Evolutionary conservation across 2,113 vertebrate genomes (phyloP).

Genomic region (Percina caprodes): DNA sequence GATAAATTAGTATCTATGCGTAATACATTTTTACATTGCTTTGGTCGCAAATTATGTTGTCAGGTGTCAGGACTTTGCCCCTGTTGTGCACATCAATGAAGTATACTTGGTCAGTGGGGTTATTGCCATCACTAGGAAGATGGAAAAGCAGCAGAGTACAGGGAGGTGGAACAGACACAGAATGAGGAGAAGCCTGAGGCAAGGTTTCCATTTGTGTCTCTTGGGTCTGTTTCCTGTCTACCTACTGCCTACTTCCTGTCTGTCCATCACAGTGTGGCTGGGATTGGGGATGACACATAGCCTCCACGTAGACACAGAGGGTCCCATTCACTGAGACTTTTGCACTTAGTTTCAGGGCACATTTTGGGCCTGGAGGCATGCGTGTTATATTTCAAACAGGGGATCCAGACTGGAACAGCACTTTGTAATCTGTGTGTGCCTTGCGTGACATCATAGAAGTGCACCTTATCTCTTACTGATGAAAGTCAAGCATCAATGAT

Average conservation of each 20-base stretch:
- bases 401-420: neutral
- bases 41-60: slow-evolving; percentile 1
- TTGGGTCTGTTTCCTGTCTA: slow-evolving; percentile 55
- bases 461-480: neutral
- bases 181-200: slow-evolving; percentile 38
- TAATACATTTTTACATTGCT: neutral
- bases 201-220: slow-evolving; percentile 52
- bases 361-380: slow-evolving; percentile 32
- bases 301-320: slow-evolving; percentile 22
- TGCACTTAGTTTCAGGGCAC: slow-evolving; percentile 22
- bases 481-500: neutral
- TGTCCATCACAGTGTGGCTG: slow-evolving; percentile 43
- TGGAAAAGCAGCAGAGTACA: slow-evolving; percentile 20
- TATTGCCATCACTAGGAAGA: slow-evolving; percentile 43
- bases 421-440: slow-evolving; percentile 14
- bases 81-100: slow-evolving; percentile 33
- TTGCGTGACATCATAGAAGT: neutral
- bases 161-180: slow-evolving; percentile 13
- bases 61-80: neutral
- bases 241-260: slow-evolving; percentile 55
- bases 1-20: neutral
- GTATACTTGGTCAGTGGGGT: slow-evolving; percentile 22
- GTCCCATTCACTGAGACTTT: slow-evolving; percentile 37
- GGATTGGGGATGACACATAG: slow-evolving; percentile 45
- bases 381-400: slow-evolving; percentile 33